phyloP scores from a whole-genome alignment of 2,113 vertebrate genomes.

The Corydoras maculifer region DNA sequence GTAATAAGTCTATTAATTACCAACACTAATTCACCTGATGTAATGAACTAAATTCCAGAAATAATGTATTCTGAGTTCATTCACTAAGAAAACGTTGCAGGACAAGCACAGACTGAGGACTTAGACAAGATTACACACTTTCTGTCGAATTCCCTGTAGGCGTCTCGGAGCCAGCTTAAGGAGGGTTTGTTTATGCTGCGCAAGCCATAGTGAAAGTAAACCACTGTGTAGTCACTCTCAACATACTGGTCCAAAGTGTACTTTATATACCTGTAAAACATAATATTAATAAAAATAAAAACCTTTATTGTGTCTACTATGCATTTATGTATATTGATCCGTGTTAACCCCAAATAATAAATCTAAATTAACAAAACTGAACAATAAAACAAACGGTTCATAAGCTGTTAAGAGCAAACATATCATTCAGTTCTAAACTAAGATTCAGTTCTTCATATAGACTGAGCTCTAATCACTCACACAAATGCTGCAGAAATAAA shows the following conservation, averaged over 20 bases:
- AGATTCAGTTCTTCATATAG: too few relatives aligned
- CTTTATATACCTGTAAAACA: slow-evolving; percentile 71
- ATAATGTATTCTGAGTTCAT: too few relatives aligned
- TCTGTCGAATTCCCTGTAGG: slow-evolving; percentile 78
- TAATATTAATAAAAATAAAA: background rate
- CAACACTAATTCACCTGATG: too few relatives aligned
- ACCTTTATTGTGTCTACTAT: background rate
- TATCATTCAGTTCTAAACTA: too few relatives aligned
- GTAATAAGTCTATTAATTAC: too few relatives aligned
- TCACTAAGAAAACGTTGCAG: background rate
- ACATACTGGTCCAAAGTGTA: slow-evolving; percentile 77
- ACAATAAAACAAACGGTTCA: too few relatives aligned
- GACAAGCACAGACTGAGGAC: background rate
- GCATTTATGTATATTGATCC: too few relatives aligned
- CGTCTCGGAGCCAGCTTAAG: slow-evolving; percentile 71
- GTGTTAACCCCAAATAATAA: too few relatives aligned
- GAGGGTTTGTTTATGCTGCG: slow-evolving; percentile 78
- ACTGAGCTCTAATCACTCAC: background rate
- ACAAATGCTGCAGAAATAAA: too few relatives aligned
- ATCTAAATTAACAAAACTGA: too few relatives aligned
- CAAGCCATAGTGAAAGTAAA: slow-evolving; percentile 80
- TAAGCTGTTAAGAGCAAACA: too few relatives aligned
- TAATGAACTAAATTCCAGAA: too few relatives aligned
- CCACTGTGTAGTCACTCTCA: slow-evolving; percentile 74
- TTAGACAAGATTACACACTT: slow-evolving; percentile 60